Evolutionary conservation across 2,113 vertebrate species (phyloP).

Genomic region (Lichenostomus cassidix): DNA sequence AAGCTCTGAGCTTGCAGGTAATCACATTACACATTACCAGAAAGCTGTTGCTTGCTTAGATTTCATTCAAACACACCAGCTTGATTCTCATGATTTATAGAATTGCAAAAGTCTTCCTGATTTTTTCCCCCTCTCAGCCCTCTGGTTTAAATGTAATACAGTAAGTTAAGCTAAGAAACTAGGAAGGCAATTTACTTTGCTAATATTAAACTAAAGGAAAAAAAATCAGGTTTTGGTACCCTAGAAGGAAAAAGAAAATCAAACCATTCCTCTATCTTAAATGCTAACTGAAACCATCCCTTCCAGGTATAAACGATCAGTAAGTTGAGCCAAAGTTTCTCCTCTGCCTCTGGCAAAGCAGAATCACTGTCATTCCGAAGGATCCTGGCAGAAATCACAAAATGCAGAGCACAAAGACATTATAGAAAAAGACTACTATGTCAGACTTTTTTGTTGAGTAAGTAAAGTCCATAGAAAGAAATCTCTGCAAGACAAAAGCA

Average conservation of each 20-base stretch:
- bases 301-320: background rate
- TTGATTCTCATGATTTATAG: conserved; percentile 29
- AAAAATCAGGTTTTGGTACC: background rate
- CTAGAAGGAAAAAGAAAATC: background rate
- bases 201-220: background rate
- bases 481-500: background rate
- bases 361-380: background rate
- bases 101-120: background rate
- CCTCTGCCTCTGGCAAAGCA: background rate
- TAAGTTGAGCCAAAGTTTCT: background rate
- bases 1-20: conserved; percentile 25
- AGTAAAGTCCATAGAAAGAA: background rate
- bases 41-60: conserved; percentile 23
- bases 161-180: background rate
- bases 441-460: background rate
- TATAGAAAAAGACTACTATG: background rate
- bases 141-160: conserved; percentile 10
- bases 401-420: background rate
- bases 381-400: background rate
- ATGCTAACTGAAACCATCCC: background rate
- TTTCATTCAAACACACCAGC: background rate
- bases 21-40: conserved; percentile 21
- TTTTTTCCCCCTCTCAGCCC: background rate
- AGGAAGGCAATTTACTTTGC: conserved; percentile 16
- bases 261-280: background rate